Evolutionary conservation across 1,140 invertebrate species (phyloP).

Genomic region (Medauroidea extradentata): DNA sequence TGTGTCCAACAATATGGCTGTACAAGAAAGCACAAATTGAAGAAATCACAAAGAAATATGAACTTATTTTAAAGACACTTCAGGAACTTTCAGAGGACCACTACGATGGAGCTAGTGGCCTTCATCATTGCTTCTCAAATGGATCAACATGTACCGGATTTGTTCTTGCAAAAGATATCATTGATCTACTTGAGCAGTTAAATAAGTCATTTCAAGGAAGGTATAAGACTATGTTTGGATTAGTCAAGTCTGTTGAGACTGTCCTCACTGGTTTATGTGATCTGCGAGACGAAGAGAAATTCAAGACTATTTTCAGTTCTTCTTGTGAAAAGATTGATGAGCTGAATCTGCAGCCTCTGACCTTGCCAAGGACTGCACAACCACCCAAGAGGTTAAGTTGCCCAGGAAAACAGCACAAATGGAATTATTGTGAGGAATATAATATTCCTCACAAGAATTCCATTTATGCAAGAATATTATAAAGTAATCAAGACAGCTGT

Average conservation of each 20-base stretch:
- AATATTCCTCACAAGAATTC: no score
- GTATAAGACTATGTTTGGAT: not conserved
- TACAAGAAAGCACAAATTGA: not conserved
- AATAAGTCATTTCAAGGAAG: not conserved
- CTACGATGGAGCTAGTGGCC: not conserved
- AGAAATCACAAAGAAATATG: not conserved
- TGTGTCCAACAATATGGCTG: not conserved
- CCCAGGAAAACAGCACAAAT: no score
- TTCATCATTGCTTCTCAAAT: not conserved
- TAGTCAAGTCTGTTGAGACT: not conserved
- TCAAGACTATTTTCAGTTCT: not conserved
- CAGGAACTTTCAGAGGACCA: not conserved
- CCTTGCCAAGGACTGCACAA: not conserved
- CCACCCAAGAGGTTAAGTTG: not conserved
- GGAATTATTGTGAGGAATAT: no score
- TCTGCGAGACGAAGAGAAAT: not conserved
- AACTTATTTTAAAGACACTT: not conserved
- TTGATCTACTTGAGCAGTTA: not conserved
- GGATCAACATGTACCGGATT: not conserved
- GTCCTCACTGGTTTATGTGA: not conserved
- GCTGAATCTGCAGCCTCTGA: not conserved
- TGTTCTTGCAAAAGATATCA: not conserved
- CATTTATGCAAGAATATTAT: no score
- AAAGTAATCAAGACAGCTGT: no score
- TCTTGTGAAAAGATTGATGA: not conserved